Evolutionary conservation across 2,113 vertebrate genomes (phyloP), one percentile per base, ranked within the genome.

Genomic region (Cyprinodon tularosa): DNA sequence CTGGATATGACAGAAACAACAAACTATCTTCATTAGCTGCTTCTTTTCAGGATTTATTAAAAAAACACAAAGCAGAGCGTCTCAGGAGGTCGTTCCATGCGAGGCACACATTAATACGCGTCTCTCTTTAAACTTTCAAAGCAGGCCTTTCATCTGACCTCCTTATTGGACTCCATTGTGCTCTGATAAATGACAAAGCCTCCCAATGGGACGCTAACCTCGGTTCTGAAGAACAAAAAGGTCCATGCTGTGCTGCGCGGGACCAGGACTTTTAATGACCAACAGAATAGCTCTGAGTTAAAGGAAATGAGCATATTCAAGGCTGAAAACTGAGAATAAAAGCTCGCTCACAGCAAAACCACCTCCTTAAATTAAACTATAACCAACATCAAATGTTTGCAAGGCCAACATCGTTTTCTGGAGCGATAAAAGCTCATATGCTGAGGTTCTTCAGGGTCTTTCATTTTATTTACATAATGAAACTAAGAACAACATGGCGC

Each of bases 11-110:
- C 14, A 64, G 62, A 47, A 64, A 61, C 8, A 15, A 45, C 60
- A 63, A 84, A 89, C 77, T 72, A 82, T 85, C 63, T 70, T 83
- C 68, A 78, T 88, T 88, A 72, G 72, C 76, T 85, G 83, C 71
- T 44, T 42, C 59, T 72, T 84, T 84, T 86, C 59, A 45, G 29
- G 60, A 13, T 37, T 37, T 62, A 29, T 1, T 36, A 62, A 62
- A 13, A 37, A 62, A 62, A 37, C 11, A 40, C 48, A 45, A 50
- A 65, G 71, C 45, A 29, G 62, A 59, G 17, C 22, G 36, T 72
- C 85, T 82, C 74, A 1, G 17, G 76, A 76, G 73, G 50, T 12
- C 6, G 0, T 12, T 15, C 47, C 81, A 14, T 62, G 20, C 29
- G 29, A 29, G 29, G 45, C 71, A 11, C 66, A 64, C 10, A 44